Conservation (phyloP, 2,113 vertebrate genomes). For the Crotalus viridis region DNA sequence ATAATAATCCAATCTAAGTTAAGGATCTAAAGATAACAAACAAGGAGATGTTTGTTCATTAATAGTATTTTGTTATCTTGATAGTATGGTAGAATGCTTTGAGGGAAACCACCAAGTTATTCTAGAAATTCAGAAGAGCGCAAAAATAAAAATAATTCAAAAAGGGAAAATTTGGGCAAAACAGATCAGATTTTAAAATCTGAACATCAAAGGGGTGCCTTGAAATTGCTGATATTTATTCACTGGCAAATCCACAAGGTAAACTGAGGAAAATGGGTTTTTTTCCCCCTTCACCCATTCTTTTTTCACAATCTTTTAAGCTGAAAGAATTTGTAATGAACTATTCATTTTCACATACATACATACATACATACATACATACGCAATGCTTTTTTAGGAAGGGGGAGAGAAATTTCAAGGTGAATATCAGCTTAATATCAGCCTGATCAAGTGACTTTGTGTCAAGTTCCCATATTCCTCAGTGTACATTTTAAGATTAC, state of each 20-base stretch:
- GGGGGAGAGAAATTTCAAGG: background rate
- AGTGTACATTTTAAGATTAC: background rate
- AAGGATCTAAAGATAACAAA: slow-evolving; percentile 29
- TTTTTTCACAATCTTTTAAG: background rate
- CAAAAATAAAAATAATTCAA: slow-evolving; percentile 37
- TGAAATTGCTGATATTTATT: background rate
- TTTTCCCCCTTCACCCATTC: too few species aligned
- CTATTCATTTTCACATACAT: background rate
- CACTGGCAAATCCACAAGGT: background rate
- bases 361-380: background rate
- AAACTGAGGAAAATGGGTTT: background rate
- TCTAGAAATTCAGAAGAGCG: slow-evolving; percentile 2
- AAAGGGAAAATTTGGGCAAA: slow-evolving; percentile 15
- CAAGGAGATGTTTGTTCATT: slow-evolving; percentile 31
- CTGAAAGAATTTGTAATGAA: background rate
- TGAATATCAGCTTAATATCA: background rate
- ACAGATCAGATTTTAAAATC: background rate
- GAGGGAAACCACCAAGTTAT: slow-evolving; percentile 53
- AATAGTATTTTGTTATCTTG: slow-evolving; percentile 43
- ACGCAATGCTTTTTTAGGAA: background rate
- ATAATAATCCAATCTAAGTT: background rate
- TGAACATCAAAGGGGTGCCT: background rate
- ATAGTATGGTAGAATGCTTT: slow-evolving; percentile 24
- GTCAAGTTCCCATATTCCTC: background rate
- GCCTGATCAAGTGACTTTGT: background rate